Base-by-base conservation (phyloP, 2,888 invertebrate genomes). In the Cheiracanthium punctorium region DNA sequence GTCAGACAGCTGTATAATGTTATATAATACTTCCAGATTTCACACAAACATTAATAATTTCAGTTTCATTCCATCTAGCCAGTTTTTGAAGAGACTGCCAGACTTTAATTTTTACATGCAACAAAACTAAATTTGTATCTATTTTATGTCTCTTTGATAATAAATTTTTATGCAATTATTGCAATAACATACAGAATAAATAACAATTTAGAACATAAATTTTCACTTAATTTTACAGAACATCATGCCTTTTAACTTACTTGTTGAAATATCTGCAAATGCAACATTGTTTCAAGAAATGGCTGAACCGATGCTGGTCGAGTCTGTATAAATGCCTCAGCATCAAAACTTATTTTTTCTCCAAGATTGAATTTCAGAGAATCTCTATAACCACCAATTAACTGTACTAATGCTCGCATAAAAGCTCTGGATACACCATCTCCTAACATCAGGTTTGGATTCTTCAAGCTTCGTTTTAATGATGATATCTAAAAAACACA, bases 381-480 rank as follows among this genome's bases (percentile, higher is more conserved):
- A 92, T 98, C 97, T 88, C 97, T 93, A 92, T 98, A 98, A 88
- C 97, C 97, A 71, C 98, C 98, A 90, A 99, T 98, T 80, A 99
- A 93, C 91, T 96, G 95, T 14, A 98, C 98, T 89, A 98, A 93
- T 12, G 98, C 96, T 87, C 95, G 94, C 79, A 99, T 93, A 92
- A 99, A 99, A 69, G 98, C 96, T 90, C 97, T 94, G 1, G 98
- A 96, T 5, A 99, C 96, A 0, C 97, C 96, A 92, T 99, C 98
- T 0, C 98, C 98, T 89, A 96, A 93, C 81, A 95, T 93, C 74
- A 95, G 95, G 89, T 96, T 94, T 90, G 95, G 94, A 91, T 95
- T 95, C 90, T 95, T 95, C 90, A 97, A 93, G 88, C 95, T 95
- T 91, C 94, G 94, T 91, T 95, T 95, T 91, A 97, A 93, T 90